Base-by-base conservation (phyloP, 1,140 invertebrate genomes). In the Lutraria rhynchaena region DNA sequence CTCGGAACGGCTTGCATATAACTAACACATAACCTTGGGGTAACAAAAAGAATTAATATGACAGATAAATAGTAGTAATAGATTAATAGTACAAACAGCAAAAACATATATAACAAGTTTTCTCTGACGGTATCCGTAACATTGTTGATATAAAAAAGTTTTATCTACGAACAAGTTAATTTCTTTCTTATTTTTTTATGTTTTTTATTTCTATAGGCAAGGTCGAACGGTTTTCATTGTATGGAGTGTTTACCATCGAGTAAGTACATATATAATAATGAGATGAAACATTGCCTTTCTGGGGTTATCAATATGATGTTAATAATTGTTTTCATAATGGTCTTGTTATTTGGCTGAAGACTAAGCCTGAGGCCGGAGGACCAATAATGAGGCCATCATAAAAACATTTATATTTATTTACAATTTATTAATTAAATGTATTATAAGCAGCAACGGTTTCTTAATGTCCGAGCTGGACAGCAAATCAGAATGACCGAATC, bases 231-330 rank as follows among this genome's bases (percentile, higher is more conserved):
- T 73, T 73, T 37, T 58, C 35, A 41, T 24, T 73, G 29, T 22
- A 73, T 41, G 70, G 70, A 35, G 70, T 73, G 3, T 73, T 37
- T 35, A 57, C n/a, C 37, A 73, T 73, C 7, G 49, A 73, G 70
- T 73, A 35, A 73, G 70, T 73, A 44, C n/a, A 29, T 15, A 7
- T 7, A 17, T 53, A n/a, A n/a, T 53, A 11, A 11, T 11, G 9
- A 11, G 19, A 19, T 11, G 9, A 11, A 11, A 19, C 9, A 46
- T 11, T 19, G 19, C 9, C 44, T 46, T 46, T 11, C n/a, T 49
- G 11, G 3, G 27, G 17, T 53, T 53, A n/a, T 53, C 19, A 11
- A 46, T 46, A 11, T n/a, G n/a, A n/a, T n/a, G n/a, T n/a, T n/a
- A n/a, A n/a, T n/a, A n/a, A n/a, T n/a, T n/a, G n/a, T n/a, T n/a